phyloP scores from a whole-genome alignment of 1,140 invertebrate species.

The Aricia agestis region DNA sequence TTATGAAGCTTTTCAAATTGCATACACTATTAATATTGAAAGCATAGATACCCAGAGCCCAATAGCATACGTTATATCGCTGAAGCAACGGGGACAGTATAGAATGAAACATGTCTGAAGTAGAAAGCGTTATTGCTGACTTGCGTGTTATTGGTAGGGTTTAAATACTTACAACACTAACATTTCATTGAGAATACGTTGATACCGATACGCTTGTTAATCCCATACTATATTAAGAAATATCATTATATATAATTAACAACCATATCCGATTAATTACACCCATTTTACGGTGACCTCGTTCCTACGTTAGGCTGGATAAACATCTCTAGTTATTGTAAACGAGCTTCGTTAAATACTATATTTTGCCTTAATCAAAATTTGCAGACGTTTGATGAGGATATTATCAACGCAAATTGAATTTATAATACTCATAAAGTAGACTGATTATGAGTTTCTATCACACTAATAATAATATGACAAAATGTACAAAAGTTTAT shows the following conservation, averaged over 20 bases:
- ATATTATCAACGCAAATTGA: background rate
- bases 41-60: slow-evolving; percentile 74
- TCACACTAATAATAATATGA: background rate
- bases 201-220: slow-evolving; percentile 44
- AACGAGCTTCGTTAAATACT: background rate
- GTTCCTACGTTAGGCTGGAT: slow-evolving; percentile 54
- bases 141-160: slow-evolving; percentile 60
- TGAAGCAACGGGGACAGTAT: slow-evolving; percentile 72
- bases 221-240: slow-evolving; percentile 56
- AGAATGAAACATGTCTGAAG: slow-evolving; percentile 67
- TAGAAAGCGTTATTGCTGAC: slow-evolving; percentile 60
- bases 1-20: slow-evolving; percentile 72
- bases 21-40: slow-evolving; percentile 75
- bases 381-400: background rate
- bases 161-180: slow-evolving; percentile 71
- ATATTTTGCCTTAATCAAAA: background rate
- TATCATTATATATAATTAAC: slow-evolving; percentile 34
- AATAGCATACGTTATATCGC: slow-evolving; percentile 72
- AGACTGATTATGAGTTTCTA: background rate
- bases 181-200: slow-evolving; percentile 45
- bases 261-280: slow-evolving; percentile 30
- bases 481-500: background rate
- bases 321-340: slow-evolving; percentile 46
- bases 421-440: background rate
- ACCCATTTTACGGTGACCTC: slow-evolving; percentile 50